Evolutionary conservation across 2,888 invertebrate species (phyloP).

Genomic region (Eupithecia vulgata): DNA sequence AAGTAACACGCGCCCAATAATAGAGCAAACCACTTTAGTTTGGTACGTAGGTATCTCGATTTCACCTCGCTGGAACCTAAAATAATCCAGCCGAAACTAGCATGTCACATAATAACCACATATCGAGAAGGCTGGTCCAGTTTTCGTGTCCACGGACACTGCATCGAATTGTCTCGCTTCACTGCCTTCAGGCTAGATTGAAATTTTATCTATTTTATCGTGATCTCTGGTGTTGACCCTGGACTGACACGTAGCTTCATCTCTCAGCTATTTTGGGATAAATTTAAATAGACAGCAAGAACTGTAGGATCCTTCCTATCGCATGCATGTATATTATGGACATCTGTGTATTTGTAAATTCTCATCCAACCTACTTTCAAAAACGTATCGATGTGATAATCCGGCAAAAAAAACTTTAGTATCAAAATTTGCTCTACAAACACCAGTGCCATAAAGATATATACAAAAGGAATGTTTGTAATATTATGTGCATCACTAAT

Average conservation of each 20-base stretch:
- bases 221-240: constrained; percentile 16
- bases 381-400: too few relatives aligned
- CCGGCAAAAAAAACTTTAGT: too few relatives aligned
- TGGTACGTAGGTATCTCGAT: background rate
- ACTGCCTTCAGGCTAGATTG: constrained; percentile 19
- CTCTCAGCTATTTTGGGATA: background rate
- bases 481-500: too few relatives aligned
- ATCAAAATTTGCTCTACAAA: too few relatives aligned
- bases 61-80: background rate
- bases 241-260: background rate
- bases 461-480: too few relatives aligned
- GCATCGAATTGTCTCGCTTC: constrained; percentile 22
- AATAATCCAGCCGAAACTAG: background rate
- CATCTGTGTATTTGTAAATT: too few relatives aligned
- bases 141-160: constrained; percentile 16
- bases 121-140: background rate
- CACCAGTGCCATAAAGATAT: too few relatives aligned
- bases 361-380: too few relatives aligned
- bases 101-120: background rate
- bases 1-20: too few relatives aligned
- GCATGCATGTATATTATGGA: too few relatives aligned
- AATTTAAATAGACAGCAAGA: background rate
- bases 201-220: too few relatives aligned
- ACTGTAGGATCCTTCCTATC: too few relatives aligned
- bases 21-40: background rate